Evolutionary conservation across 2,113 vertebrate species (phyloP), one percentile per base, ranked within the genome.

Genomic region (Amblyornis subalaris): DNA sequence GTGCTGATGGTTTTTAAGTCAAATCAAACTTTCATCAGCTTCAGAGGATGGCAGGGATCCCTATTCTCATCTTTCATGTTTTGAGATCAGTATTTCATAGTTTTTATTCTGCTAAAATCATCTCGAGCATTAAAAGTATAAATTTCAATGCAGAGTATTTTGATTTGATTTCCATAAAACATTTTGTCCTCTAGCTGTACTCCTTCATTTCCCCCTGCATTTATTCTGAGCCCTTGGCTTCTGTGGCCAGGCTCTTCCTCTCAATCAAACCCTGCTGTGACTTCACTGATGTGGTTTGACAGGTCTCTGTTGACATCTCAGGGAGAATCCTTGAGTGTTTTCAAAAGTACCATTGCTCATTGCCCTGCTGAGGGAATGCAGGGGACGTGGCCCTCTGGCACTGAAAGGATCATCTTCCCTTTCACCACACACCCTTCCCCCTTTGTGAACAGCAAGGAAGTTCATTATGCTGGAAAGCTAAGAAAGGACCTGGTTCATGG

Each of bases 81-180:
- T 76, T 76, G 58, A 85, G 85, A 66, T 76, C 47, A 70, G 42
- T n/a, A 65, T 62, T 94, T 88, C 71, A 74, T 51, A 12, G 26
- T 14, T 85, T 85, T 91, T 61, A 54, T 73, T 82, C 91, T 89
- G 86, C 61, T 96, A 90, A 95, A 96, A 81, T 89, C 75, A 93
- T 94, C 67, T 89, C 19, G 16, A 73, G 50, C 67, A 51, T 61
- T 58, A 36, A 33, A 87, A 60, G 53, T 31, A 75, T 35, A 79
- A 60, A 94, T 82, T 48, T 82, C 87, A 64, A 4, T 7, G 50
- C 25, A 29, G 44, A 87, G 19, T 67, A 80, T 57, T 89, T 88
- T 89, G 77, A 92, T 90, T 88, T 35, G 23, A 87, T 90, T 93
- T 92, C 94, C 69, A 81, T 65, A 60, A 88, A 73, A 48, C 53